Base-by-base conservation (phyloP, 1,140 invertebrate genomes). In the Apolygus lucorum region DNA sequence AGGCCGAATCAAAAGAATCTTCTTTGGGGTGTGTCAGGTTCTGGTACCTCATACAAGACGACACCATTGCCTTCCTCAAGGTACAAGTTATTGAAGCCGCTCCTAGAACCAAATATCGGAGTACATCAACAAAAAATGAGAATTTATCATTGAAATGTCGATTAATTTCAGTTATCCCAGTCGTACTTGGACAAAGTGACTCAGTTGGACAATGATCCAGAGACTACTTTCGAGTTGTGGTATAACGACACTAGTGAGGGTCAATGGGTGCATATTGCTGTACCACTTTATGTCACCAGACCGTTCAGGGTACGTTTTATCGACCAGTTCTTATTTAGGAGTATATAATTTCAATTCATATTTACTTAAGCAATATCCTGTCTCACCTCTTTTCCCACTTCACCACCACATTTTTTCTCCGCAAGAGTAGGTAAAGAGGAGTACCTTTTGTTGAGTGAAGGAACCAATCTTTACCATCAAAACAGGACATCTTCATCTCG, bases 251-350 rank as follows among this genome's bases (percentile, higher is more conserved):
- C 42, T 0, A 52, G 69, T 11, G 62, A 70, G 13, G 68, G 64
- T 13, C 22, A 71, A 52, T 76, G 75, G 74, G 63, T 62, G 2
- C 70, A 74, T 63, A 68, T 72, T 13, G 71, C 73, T 28, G 67
- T 76, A n/a, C 70, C 74, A 2, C 49, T 76, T 2, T 72, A 74
- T 52, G 70, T 74, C 21, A 73, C 73, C n/a, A 63, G 68, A 49
- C 74, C 75, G 14, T 76, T 76, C 68, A 76, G 75, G 70, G 75
- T 76, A 75, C 42, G 28, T 42, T 17, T n/a, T n/a, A n/a, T n/a
- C n/a, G n/a, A n/a, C n/a, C n/a, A n/a, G n/a, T n/a, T n/a, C n/a
- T n/a, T n/a, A n/a, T n/a, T n/a, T n/a, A n/a, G n/a, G n/a, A n/a
- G n/a, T n/a, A n/a, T n/a, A n/a, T n/a, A n/a, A n/a, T n/a, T n/a